Percentiles rank a stretch among this genome's conserved stretches.
Conservation (phyloP, 2,888 invertebrate genomes). For the Bibio marci region DNA sequence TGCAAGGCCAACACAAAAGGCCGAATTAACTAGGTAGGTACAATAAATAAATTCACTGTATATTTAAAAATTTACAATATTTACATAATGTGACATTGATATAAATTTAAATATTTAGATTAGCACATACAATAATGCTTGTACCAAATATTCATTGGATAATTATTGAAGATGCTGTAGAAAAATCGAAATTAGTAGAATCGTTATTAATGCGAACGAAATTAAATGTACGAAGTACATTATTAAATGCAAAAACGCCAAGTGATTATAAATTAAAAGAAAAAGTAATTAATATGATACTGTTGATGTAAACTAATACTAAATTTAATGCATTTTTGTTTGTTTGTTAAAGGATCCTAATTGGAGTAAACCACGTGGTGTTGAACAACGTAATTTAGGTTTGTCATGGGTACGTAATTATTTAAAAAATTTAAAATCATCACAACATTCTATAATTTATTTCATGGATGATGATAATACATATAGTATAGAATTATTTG, state of each 20-base stretch:
- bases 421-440: constrained; percentile 32
- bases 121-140: constrained; percentile 73
- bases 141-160: constrained; percentile 88
- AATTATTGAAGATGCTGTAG: constrained; percentile 69
- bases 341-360: constrained; percentile 36
- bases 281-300: constrained; percentile 24
- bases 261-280: constrained; percentile 46
- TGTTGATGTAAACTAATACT: not conserved
- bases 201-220: constrained; percentile 40
- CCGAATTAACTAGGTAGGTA: constrained; percentile 67
- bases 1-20: constrained; percentile 73
- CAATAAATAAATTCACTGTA: not conserved
- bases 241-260: constrained; percentile 52
- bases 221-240: constrained; percentile 33
- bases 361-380: constrained; percentile 72
- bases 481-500: constrained; percentile 75
- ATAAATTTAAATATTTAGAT: constrained; percentile 30
- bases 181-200: constrained; percentile 50
- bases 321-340: not conserved
- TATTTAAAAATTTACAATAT: not conserved
- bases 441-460: constrained; percentile 45
- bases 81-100: not conserved
- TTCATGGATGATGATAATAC: constrained; percentile 98
- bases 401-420: constrained; percentile 53
- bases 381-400: constrained; percentile 77